phyloP scores from a whole-genome alignment of 2,888 invertebrate genomes.

The Apomyelois bistriatella region DNA sequence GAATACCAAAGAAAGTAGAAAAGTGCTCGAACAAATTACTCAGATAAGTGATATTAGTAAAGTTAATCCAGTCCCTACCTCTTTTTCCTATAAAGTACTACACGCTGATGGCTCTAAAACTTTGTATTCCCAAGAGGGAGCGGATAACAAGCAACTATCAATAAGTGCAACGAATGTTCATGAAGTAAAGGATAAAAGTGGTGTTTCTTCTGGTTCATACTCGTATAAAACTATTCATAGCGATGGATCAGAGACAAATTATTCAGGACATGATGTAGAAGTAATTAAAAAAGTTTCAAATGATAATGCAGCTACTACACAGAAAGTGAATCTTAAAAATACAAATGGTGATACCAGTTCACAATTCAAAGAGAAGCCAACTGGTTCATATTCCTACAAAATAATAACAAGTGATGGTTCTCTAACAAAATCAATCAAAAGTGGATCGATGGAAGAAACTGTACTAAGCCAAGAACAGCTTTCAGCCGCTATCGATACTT shows the following conservation, averaged over 20 bases:
- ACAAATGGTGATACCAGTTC: background rate
- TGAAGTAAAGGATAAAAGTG: background rate
- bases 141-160: background rate
- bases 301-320: background rate
- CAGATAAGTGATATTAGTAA: background rate
- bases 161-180: no score
- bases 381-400: background rate
- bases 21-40: background rate
- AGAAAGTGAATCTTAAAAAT: background rate
- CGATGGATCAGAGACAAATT: slow-evolving; percentile 20
- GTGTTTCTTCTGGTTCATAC: slow-evolving; percentile 12
- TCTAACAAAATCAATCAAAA: background rate
- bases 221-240: slow-evolving; percentile 21
- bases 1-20: no score
- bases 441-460: background rate
- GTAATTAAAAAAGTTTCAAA: background rate
- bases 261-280: slow-evolving; percentile 4
- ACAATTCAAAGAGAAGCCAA: background rate
- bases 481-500: background rate
- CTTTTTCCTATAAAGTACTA: no score
- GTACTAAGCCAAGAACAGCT: background rate
- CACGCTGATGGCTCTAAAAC: background rate
- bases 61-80: no score
- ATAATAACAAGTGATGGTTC: background rate
- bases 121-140: background rate